Base-by-base conservation (phyloP, 2,888 invertebrate genomes). In the Operophtera brumata region DNA sequence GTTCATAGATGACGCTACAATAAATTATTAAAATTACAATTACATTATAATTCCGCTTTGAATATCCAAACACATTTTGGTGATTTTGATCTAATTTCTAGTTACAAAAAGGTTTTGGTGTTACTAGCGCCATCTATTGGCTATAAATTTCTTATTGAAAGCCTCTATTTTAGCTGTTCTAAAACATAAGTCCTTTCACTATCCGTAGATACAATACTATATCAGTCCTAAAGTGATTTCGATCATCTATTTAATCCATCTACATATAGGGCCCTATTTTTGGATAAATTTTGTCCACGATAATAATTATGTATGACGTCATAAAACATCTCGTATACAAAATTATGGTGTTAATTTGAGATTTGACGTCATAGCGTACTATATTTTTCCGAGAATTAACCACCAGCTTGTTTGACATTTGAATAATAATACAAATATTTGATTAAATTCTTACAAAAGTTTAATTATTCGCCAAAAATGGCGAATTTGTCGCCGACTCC, bases 191-290 rank as follows among this genome's bases (percentile, higher is more conserved):
- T 13, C 14, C 7, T 40, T n/a, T 3, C 10, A 26, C 35, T 48
- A 44, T 42, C n/a, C 5, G 26, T 42, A 50, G 25, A 9, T 35
- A 40, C 59, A 60, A 60, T 55, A 60, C 57, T 57, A 59, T 50
- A 30, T 62, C 64, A 59, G 62, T 64, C 61, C 64, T 62, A 64
- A 56, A 35, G 44, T 54, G 54, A 54, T 54, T 54, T 57, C 54
- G 28, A 53, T 54, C 39, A 37, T 49, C 49, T 39, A 52, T 42
- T 46, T 42, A 37, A 47, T 48, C 50, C 40, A 44, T 45, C 43
- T 47, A 48, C 48, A 39, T 39, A 47, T 26, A 35, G 35, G 6
- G 6, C 9, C 20, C 2, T 20, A 20, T 20, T 20, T 4, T 20
- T 4, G 20, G 20, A 20, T 20, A 20, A 20, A 20, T 20, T 2